Conservation (phyloP, 2,888 invertebrate species). For the Norana najaformis region DNA sequence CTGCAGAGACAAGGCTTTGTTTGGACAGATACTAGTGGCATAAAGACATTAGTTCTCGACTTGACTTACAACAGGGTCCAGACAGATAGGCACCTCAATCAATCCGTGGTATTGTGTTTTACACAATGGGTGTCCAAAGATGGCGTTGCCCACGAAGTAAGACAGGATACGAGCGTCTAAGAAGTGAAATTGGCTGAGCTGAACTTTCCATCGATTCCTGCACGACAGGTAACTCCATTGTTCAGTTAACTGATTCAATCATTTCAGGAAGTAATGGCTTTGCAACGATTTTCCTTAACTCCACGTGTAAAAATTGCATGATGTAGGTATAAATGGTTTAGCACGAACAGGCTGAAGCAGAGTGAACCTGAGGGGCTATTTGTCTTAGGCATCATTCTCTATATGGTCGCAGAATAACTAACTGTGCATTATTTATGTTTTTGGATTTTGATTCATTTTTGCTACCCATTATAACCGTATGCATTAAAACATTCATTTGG, state of each 20-base stretch:
- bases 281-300: neutral
- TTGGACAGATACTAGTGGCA: neutral
- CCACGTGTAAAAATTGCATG: too few species aligned
- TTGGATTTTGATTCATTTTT: neutral
- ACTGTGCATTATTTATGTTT: neutral
- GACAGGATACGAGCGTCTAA: neutral
- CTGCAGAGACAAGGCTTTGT: neutral
- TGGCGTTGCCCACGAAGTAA: neutral
- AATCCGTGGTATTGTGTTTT: neutral
- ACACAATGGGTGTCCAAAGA: neutral
- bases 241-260: neutral
- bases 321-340: neutral
- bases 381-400: neutral
- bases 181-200: neutral
- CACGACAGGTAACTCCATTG: neutral
- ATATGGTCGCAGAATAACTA: neutral
- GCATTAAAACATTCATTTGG: neutral
- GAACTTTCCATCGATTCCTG: neutral
- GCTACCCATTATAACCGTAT: neutral
- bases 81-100: neutral
- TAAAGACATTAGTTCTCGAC: neutral
- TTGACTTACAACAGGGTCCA: neutral
- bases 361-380: neutral
- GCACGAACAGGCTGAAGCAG: neutral
- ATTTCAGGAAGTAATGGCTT: neutral